These are phyloP conservation scores for Luidia sarsii DNA, from an alignment of 53 echinoderm and acorn worm genomes.

Conservation along the genomic window DNA sequence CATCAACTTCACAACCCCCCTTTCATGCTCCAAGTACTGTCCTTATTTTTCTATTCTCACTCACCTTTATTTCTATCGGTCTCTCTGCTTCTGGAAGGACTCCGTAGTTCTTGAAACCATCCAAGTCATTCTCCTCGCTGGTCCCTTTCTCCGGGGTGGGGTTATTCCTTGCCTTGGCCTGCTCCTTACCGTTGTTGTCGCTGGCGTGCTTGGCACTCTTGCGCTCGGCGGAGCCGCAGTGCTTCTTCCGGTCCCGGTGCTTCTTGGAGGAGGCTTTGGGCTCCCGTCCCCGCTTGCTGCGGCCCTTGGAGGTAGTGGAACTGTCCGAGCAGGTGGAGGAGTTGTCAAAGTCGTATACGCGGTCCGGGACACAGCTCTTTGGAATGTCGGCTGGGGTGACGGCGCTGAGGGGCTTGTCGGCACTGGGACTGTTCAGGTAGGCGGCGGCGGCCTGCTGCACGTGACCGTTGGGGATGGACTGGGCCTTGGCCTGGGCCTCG, in stretches of 20 bases:
- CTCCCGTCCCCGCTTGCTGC: conserved; percentile 68
- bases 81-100: conserved; percentile 28
- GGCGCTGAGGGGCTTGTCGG: conserved; percentile 61
- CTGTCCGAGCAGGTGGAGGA: conserved; percentile 96
- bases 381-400: conserved; percentile 94
- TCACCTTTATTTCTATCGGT: conserved; percentile 33
- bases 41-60: no score
- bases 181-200: conserved; percentile 45
- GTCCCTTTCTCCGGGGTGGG: neutral
- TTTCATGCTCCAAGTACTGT: no score
- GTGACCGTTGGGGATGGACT: conserved; percentile 89
- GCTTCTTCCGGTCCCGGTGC: conserved; percentile 65
- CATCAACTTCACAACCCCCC: no score
- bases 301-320: conserved; percentile 82
- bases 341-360: conserved; percentile 97
- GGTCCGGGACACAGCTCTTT: conserved; percentile 92
- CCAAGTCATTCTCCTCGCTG: conserved; percentile 35
- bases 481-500: conserved; percentile 38
- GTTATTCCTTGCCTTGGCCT: conserved; percentile 1
- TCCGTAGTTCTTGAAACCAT: conserved; percentile 25
- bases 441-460: conserved; percentile 65
- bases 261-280: conserved; percentile 68
- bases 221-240: conserved; percentile 20
- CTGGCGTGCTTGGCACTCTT: conserved; percentile 65
- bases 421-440: conserved; percentile 46